Base-by-base conservation (phyloP, 2,113 vertebrate genomes). In the Oncorhynchus masou region DNA sequence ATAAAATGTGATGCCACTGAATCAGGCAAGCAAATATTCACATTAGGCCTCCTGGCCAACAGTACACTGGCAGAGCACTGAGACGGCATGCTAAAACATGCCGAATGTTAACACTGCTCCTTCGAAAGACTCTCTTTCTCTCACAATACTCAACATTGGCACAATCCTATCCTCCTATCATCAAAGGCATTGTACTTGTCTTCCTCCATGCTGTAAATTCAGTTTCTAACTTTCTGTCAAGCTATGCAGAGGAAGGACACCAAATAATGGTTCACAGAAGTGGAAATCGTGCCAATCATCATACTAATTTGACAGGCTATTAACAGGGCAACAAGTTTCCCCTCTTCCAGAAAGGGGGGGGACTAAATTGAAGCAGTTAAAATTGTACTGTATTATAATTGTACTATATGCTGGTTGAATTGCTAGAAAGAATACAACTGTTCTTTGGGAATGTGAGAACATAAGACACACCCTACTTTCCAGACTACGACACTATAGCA, bases 11-110 rank as follows among this genome's bases (percentile, higher is more conserved):
- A 31, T 81, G 51, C 16, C 51, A 54, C 16, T 5, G 59, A 89
- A 81, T 64, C 60, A 85, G 66, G 5, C 66, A 77, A 24, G 24
- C 24, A 91, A 91, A 75, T 80, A 91, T 88, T 92, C 80, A 13
- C 11, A 45, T 70, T 27, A 74, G 22, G 71, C 13, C 12, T 3
- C 54, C 68, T 59, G 34, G 65, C 49, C 67, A 79, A 71, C 5
- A 20, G 24, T 22, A 34, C 0, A 22, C 59, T 68, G 24, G 16
- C 69, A 54, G 24, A 49, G 24, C 5, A 7, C 15, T 24, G 7
- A 60, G 8, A 45, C 66, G 57, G 74, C 90, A n/a, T 81, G 92
- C 78, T 86, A 75, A 85, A 90, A 91, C 91, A 90, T 16, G 92
- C 19, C 29, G 1, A 12, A 75, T 22, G 5, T 7, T 5, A 49